These are phyloP conservation scores for Paratrypauchen microcephalus DNA, from an alignment of 2,797 vertebrate species.

Conservation along the genomic window DNA sequence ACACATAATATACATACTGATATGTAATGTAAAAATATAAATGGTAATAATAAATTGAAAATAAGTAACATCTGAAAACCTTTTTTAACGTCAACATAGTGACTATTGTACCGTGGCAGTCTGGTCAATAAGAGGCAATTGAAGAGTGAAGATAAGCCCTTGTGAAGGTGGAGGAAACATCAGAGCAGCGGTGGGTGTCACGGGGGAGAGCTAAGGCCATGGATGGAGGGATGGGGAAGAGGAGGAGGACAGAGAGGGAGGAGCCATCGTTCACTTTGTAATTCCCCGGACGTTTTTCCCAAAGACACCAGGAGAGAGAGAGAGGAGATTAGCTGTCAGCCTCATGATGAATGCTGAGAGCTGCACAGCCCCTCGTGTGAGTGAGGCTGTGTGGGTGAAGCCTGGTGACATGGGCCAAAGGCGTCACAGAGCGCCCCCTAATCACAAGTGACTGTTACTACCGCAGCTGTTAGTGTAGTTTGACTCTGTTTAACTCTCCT, in stretches of 20 bases:
- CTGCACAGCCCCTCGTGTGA: slow-evolving; percentile 49
- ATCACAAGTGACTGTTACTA: slow-evolving; percentile 66
- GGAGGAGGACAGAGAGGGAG: slow-evolving; percentile 37
- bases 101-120: slow-evolving; percentile 64
- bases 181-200: slow-evolving; percentile 39
- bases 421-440: slow-evolving; percentile 53
- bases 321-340: slow-evolving; percentile 73
- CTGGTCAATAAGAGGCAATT: not conserved
- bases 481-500: not conserved
- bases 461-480: slow-evolving; percentile 63
- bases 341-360: slow-evolving; percentile 78
- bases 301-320: slow-evolving; percentile 30
- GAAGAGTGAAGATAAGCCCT: not conserved
- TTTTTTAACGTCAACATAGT: not conserved
- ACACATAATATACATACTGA: too few species aligned
- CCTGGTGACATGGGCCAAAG: slow-evolving; percentile 56
- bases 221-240: slow-evolving; percentile 29
- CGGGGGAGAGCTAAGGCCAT: slow-evolving; percentile 44
- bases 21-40: too few species aligned
- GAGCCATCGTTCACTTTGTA: slow-evolving; percentile 57
- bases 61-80: too few species aligned
- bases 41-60: too few species aligned
- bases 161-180: slow-evolving; percentile 24
- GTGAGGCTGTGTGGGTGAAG: slow-evolving; percentile 28
- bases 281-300: slow-evolving; percentile 38